These are phyloP conservation scores for Lutraria lutraria DNA, from an alignment of 2,888 invertebrate species.

Conservation along the genomic window DNA sequence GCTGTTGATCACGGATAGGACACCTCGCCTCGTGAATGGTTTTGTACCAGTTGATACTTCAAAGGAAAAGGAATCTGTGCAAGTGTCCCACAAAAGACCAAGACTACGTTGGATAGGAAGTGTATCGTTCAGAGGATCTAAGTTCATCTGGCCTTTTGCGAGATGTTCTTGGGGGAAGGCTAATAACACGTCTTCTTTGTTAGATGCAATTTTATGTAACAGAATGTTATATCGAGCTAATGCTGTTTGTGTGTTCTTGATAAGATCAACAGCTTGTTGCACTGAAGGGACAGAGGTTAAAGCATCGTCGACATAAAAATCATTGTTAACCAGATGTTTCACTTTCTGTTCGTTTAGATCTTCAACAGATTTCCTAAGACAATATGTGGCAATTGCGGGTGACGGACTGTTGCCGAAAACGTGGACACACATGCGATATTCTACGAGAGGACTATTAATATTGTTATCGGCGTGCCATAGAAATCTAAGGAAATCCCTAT, in stretches of 20 bases:
- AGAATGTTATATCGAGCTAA: neutral
- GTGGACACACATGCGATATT: slow-evolving; percentile 17
- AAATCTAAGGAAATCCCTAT: slow-evolving; percentile 5
- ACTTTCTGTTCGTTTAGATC: slow-evolving; percentile 42
- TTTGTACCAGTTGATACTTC: slow-evolving; percentile 29
- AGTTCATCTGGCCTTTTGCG: slow-evolving; percentile 24
- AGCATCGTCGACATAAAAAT: slow-evolving; percentile 75
- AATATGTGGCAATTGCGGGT: slow-evolving; percentile 14
- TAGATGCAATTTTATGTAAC: slow-evolving; percentile 56
- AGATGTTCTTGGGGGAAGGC: slow-evolving; percentile 46
- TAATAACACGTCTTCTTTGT: slow-evolving; percentile 38
- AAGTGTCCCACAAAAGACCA: slow-evolving; percentile 55
- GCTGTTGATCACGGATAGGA: slow-evolving; percentile 63
- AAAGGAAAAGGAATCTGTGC: slow-evolving; percentile 59
- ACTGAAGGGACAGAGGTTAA: no score
- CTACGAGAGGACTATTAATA: neutral
- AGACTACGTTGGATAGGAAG: slow-evolving; percentile 44
- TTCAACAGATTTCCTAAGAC: slow-evolving; percentile 51
- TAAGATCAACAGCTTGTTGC: slow-evolving; percentile 50
- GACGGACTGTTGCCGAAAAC: slow-evolving; percentile 18
- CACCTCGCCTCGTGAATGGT: slow-evolving; percentile 58
- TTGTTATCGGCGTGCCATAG: slow-evolving; percentile 20
- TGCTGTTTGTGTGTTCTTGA: slow-evolving; percentile 55
- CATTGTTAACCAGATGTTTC: slow-evolving; percentile 47
- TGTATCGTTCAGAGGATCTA: slow-evolving; percentile 24